Percentiles rank a stretch among this genome's conserved stretches.
phyloP scores from a whole-genome alignment of 2,888 invertebrate genomes.

The Synergus umbraculus region DNA sequence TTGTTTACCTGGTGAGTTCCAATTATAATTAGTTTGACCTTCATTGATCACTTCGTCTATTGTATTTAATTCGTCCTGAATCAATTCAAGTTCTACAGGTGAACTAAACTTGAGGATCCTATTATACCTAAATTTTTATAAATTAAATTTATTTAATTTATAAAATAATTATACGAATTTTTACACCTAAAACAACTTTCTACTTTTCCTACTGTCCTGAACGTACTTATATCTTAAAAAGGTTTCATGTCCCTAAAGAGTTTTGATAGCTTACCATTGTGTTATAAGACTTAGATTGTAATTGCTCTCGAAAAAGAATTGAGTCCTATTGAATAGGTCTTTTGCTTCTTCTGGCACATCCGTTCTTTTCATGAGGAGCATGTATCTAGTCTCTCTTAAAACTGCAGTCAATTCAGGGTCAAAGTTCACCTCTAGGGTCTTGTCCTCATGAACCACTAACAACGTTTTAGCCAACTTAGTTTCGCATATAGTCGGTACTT shows the following conservation, averaged over 20 bases:
- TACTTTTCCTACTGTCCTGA: neutral
- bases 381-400: constrained; percentile 90
- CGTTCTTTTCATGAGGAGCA: constrained; percentile 82
- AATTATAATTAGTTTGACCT: constrained; percentile 85
- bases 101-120: constrained; percentile 86
- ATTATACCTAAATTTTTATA: constrained; percentile 82
- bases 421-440: constrained; percentile 83
- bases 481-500: constrained; percentile 83
- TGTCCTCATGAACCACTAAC: constrained; percentile 80
- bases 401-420: constrained; percentile 84
- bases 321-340: constrained; percentile 83
- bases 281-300: constrained; percentile 73
- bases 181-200: neutral
- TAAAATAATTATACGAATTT: no score
- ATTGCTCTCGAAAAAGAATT: constrained; percentile 81
- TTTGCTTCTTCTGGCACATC: constrained; percentile 82
- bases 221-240: neutral
- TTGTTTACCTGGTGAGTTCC: constrained; percentile 88
- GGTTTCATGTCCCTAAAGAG: no score
- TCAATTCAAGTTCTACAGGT: constrained; percentile 87
- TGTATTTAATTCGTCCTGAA: constrained; percentile 86
- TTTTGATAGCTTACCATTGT: constrained; percentile 64
- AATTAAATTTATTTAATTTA: no score
- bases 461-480: constrained; percentile 82
- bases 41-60: constrained; percentile 85